Base-by-base conservation (phyloP, 2,113 vertebrate genomes). In the Atherinomorus stipes region DNA sequence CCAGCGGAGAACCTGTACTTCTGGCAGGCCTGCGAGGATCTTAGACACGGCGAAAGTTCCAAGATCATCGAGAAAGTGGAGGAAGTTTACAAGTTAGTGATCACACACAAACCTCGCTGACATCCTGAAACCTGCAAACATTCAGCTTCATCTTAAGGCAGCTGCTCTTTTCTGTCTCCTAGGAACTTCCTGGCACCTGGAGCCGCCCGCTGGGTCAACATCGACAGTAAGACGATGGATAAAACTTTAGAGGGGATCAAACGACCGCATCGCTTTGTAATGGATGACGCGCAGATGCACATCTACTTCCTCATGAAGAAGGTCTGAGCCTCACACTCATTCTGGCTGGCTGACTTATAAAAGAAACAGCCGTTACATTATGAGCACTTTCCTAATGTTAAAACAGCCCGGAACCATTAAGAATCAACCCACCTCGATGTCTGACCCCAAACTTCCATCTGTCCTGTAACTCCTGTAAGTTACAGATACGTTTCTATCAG, bases 271-370 rank as follows among this genome's bases (percentile, higher is more conserved):
- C 96, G 95, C 69, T 97, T 96, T 0, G 94, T 97, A 59, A 93
- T 99, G 90, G 97, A 99, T 0, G 95, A 95, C 0, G 97, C 97
- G 0, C 97, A 97, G 82, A 94, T 96, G 93, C 98, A 99, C 85
- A 96, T 99, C 88, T 98, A 98, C 93, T 95, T 97, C 92, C 94
- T 99, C 60, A 99, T 99, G 96, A 99, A 99, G 91, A 99, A 99
- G 95, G 97, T 97, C 64, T 54, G 90, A 2, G 23, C 16, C n/a
- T 10, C 31, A 34, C 31, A 34, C 31, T 34, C 7, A 34, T 8
- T n/a, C 44, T 19, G 13, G 18, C 44, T n/a, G 31, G 8, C 31
- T 34, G 28, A 31, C 28, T 31, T 31, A 31, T 31, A 31, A 4
- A 4, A 40, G 3, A 40, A 12, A 40, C 12, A 16, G 12, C 13